phyloP scores from a whole-genome alignment of 2,113 vertebrate genomes.

The Neopipo cinnamomea region DNA sequence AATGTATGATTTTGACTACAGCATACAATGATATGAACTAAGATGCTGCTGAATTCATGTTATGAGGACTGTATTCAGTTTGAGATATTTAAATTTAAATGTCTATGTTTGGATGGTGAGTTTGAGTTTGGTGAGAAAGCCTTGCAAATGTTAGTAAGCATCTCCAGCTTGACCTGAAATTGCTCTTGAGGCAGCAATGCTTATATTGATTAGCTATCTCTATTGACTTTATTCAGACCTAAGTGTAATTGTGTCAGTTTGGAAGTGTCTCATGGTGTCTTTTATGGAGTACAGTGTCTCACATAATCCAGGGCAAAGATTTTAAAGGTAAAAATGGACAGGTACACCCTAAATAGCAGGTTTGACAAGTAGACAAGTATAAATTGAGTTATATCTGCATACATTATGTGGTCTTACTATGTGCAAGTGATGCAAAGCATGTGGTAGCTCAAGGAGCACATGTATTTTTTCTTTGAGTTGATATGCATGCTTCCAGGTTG shows the following conservation, averaged over 20 bases:
- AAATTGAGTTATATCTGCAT: background rate
- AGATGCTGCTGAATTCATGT: background rate
- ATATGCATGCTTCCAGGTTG: background rate
- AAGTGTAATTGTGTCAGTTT: background rate
- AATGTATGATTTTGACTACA: background rate
- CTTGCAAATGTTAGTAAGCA: background rate
- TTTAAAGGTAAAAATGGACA: background rate
- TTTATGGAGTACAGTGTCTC: background rate
- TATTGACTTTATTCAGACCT: background rate
- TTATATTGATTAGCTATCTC: background rate
- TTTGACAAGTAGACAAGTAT: background rate
- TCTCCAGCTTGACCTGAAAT: background rate
- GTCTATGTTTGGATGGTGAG: background rate
- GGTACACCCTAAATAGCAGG: background rate
- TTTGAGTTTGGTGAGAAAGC: background rate
- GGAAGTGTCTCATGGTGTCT: rapidly evolving
- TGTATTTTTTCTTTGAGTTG: background rate
- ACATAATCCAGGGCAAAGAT: background rate
- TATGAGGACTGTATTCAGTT: background rate
- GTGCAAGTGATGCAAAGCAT: background rate
- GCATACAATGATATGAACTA: background rate
- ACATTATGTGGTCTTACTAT: background rate
- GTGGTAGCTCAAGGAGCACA: background rate
- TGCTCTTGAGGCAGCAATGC: rapidly evolving
- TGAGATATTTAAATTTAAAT: background rate